phyloP scores from a whole-genome alignment of 2,888 invertebrate genomes.

The Lochmaea crataegi region DNA sequence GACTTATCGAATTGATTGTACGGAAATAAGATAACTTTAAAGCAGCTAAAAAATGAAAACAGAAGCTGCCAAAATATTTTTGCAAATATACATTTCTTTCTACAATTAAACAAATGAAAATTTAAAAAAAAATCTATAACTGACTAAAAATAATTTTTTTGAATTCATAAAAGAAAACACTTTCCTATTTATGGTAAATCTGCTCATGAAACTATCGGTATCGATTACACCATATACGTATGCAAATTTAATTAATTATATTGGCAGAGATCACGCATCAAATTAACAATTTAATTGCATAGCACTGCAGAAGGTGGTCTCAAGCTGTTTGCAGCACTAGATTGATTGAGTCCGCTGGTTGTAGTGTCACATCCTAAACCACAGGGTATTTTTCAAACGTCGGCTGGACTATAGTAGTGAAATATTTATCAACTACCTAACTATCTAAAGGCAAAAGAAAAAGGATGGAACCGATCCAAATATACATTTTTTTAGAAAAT shows the following conservation, averaged over 20 bases:
- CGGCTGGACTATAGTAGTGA: slow-evolving; percentile 11
- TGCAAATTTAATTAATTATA: slow-evolving; percentile 41
- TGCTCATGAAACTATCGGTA: slow-evolving; percentile 31
- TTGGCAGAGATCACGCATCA: slow-evolving; percentile 37
- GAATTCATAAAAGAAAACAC: no score
- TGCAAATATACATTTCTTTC: no score
- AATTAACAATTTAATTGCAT: slow-evolving; percentile 40
- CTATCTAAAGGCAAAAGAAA: no score
- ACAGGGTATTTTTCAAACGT: slow-evolving; percentile 1
- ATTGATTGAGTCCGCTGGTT: slow-evolving; percentile 6
- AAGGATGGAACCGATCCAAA: no score
- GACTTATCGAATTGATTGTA: no score
- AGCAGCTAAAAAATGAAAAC: no score
- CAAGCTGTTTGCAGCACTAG: not conserved
- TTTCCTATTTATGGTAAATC: slow-evolving; percentile 6
- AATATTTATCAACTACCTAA: no score
- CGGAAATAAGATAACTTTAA: no score
- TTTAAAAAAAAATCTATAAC: not conserved
- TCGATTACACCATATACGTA: slow-evolving; percentile 35
- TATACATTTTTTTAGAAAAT: no score
- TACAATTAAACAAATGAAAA: no score
- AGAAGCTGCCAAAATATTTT: no score
- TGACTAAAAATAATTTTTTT: not conserved
- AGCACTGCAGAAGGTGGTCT: slow-evolving; percentile 29
- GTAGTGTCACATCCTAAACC: slow-evolving; percentile 45